These are phyloP conservation scores for Archivesica marissinica DNA, from an alignment of 1,140 invertebrate species.

Conservation along the genomic window DNA sequence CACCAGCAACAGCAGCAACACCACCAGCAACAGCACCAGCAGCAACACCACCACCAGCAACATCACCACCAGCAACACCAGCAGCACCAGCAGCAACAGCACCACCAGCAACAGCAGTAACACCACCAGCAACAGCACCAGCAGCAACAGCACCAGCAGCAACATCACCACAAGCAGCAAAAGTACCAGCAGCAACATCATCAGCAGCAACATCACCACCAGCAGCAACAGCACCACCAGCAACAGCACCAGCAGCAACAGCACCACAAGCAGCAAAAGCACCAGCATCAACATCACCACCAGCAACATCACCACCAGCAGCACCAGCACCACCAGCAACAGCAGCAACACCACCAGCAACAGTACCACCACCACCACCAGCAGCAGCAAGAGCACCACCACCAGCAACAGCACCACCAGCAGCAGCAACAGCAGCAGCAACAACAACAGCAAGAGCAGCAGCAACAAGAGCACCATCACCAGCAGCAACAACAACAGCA, in stretches of 20 bases:
- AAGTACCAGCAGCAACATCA: background rate
- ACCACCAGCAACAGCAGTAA: background rate
- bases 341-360: background rate
- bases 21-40: background rate
- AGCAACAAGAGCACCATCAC: background rate
- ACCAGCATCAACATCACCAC: background rate
- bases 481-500: background rate
- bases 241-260: background rate
- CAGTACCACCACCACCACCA: background rate
- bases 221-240: background rate
- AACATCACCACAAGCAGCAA: background rate
- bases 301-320: background rate
- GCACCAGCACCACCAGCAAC: background rate
- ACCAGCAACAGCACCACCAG: background rate
- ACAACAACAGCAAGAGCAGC: background rate
- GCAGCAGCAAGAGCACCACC: background rate
- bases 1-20: background rate
- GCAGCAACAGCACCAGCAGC: background rate
- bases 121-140: background rate
- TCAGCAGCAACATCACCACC: background rate
- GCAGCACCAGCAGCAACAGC: background rate
- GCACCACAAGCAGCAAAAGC: background rate
- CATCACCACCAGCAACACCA: background rate
- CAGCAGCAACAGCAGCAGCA: background rate
- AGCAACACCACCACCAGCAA: background rate